phyloP scores from a whole-genome alignment of 2,888 invertebrate species.

The Stictocephala bisonia region DNA sequence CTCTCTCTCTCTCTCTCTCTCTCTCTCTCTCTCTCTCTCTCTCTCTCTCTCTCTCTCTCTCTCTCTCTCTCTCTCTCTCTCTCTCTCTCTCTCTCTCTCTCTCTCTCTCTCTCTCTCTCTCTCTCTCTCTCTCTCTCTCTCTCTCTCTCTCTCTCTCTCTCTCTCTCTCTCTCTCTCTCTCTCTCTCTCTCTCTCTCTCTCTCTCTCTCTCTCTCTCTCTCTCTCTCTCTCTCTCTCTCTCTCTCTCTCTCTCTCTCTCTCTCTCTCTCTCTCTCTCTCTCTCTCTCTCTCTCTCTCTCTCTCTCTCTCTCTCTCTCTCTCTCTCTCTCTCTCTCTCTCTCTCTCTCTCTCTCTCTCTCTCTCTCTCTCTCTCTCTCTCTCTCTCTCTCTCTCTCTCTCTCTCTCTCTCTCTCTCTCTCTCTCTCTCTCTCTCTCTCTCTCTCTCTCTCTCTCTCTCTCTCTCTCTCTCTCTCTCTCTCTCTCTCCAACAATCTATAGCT shows the following conservation, averaged over 20 bases:
- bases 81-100: no score
- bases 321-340: neutral
- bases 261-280: neutral
- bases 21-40: no score
- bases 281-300: neutral
- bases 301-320: neutral
- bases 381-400: neutral
- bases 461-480: neutral
- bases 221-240: neutral
- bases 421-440: neutral
- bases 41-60: no score
- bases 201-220: neutral
- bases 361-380: neutral
- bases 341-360: neutral
- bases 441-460: neutral
- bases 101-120: no score
- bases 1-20: no score
- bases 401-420: neutral
- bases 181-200: neutral
- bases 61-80: no score
- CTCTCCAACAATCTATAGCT: neutral
- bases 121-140: no score
- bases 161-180: neutral
- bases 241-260: neutral
- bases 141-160: no score